Evolutionary conservation across 2,888 invertebrate species (phyloP), one percentile per base, ranked within the genome.

Genomic region (Drosophila anomelani): DNA sequence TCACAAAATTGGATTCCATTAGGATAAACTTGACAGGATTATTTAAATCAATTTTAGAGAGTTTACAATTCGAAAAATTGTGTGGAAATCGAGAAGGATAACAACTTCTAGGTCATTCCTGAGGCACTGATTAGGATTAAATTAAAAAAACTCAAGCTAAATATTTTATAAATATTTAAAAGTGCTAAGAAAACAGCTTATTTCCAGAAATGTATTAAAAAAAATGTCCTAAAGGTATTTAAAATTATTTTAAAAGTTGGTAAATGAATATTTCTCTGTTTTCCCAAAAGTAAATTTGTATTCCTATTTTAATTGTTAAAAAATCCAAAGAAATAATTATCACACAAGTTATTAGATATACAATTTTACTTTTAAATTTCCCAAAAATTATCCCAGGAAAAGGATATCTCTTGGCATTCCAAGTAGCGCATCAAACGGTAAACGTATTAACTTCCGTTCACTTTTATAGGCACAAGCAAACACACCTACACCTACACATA

Each of bases 371-470:
- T 5, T 17, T 0, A 17, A 13, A 13, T 34, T 20, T 49, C 8
- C 0, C 13, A 51, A 34, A 8, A 17, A 20, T 34, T 20, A 5
- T 23, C 9, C 3, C 2, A 5, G 20, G 34, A 51, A 34, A 51
- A 5, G 34, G 34, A 20, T 20, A 51, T 20, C 13, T 8, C 34
- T 0, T 51, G 15, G 9, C 15, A 15, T 36, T 34, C 9, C 10
- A 26, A 10, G 58, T 53, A 60, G 53, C 49, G 58, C 32, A 58
- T 41, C 55, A 66, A 73, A 68, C 81, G 79, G 79, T 88, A 88
- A 88, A 88, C 82, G 87, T 81, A 86, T 88, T 85, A 88, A 88
- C 88, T 85, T 88, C 85, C 88, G 87, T 79, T 85, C 84, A 80
- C 77, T 81, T 88, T 86, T 81, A 85, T 83, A 67, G 84, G 67